Evolutionary conservation across 1,140 invertebrate species (phyloP).

Genomic region (Pristionchus pacificus): DNA sequence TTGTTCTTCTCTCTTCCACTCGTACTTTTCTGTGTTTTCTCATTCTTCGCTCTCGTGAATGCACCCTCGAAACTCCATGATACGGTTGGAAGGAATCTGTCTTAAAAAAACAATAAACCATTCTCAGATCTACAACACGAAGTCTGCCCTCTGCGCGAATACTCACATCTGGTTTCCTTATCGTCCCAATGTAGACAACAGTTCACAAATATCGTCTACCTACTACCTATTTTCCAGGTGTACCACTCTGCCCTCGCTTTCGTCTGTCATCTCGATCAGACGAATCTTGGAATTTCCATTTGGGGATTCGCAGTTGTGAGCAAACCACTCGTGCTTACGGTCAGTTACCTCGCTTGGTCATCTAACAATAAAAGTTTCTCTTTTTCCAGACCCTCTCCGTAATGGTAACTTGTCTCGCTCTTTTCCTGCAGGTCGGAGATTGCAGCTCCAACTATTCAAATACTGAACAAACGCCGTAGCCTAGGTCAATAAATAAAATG

Average conservation of each 20-base stretch:
- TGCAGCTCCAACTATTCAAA: not conserved
- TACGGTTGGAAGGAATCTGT: slow-evolving; percentile 12
- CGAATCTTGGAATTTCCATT: slow-evolving; percentile 36
- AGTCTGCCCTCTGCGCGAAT: slow-evolving; percentile 25
- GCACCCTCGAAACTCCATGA: slow-evolving; percentile 37
- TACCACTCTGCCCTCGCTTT: slow-evolving; percentile 33
- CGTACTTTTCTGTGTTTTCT: slow-evolving; percentile 31
- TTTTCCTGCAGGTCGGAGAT: not conserved
- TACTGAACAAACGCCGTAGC: too few relatives aligned
- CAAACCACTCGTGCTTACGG: slow-evolving; percentile 36
- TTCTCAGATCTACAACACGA: slow-evolving; percentile 16
- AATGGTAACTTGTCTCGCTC: not conserved
- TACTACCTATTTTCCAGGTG: slow-evolving; percentile 1
- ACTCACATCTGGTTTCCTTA: slow-evolving; percentile 26
- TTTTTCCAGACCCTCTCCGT: not conserved
- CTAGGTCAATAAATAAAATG: too few relatives aligned
- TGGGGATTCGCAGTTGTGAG: slow-evolving; percentile 41
- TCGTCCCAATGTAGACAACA: slow-evolving; percentile 8
- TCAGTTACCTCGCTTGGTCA: slow-evolving; percentile 13
- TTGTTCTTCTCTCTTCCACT: slow-evolving; percentile 20
- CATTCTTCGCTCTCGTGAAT: slow-evolving; percentile 31
- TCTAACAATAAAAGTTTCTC: not conserved
- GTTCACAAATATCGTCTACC: not conserved
- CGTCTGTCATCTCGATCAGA: slow-evolving; percentile 30
- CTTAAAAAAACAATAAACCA: not conserved